Conservation (phyloP, 2,888 invertebrate genomes). For the Beris morrisii region DNA sequence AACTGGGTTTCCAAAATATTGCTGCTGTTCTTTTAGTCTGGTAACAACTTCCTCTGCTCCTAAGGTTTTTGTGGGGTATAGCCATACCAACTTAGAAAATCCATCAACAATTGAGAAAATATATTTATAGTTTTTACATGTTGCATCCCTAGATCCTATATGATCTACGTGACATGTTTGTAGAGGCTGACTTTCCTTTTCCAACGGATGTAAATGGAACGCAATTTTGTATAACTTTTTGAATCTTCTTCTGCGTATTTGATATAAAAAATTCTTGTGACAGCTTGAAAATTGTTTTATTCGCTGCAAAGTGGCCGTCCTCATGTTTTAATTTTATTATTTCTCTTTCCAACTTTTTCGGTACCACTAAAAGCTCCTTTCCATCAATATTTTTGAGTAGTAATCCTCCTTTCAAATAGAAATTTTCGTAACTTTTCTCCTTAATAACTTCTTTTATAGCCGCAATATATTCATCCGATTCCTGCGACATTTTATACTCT, state of each 20-base stretch:
- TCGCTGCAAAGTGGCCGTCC: constrained; percentile 9
- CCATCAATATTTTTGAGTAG: constrained; percentile 27
- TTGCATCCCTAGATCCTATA: neutral
- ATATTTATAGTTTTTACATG: constrained; percentile 31
- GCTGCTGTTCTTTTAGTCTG: constrained; percentile 16
- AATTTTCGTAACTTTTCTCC: constrained; percentile 23
- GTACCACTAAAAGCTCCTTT: constrained; percentile 32
- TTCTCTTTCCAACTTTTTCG: constrained; percentile 33
- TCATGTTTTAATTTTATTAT: constrained; percentile 34
- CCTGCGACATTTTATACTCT: no score
- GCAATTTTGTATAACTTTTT: neutral
- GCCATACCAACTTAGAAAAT: constrained; percentile 35
- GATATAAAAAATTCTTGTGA: constrained; percentile 1
- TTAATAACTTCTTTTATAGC: constrained; percentile 33
- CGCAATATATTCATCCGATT: constrained; percentile 35
- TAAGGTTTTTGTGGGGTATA: constrained; percentile 32
- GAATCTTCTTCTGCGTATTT: neutral
- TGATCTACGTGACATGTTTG: neutral
- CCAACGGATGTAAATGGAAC: neutral
- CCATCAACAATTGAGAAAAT: constrained; percentile 34
- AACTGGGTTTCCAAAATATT: constrained; percentile 28
- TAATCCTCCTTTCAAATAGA: constrained; percentile 22
- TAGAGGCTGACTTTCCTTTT: neutral
- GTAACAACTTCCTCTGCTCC: constrained; percentile 33
- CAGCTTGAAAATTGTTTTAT: neutral